Conservation (phyloP, 1,140 invertebrate genomes). For the Odontomachus brunneus region DNA sequence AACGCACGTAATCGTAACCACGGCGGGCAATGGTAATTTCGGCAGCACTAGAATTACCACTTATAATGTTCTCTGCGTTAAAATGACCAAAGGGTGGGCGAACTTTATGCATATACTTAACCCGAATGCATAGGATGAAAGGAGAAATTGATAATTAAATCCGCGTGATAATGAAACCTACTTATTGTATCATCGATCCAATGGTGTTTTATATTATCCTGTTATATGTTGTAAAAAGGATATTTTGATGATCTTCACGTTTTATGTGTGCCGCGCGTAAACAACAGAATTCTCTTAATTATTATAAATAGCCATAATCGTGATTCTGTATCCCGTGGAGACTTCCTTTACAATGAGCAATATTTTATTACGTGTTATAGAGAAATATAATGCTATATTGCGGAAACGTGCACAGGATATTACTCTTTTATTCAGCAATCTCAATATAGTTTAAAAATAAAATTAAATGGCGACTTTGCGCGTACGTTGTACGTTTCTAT, state of each 20-base stretch:
- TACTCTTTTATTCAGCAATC: slow-evolving; percentile 3
- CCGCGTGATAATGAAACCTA: too few relatives aligned
- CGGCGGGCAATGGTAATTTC: neutral
- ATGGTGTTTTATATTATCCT: too few relatives aligned
- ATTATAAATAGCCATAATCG: neutral
- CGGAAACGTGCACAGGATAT: neutral
- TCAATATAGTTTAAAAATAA: slow-evolving; percentile 8
- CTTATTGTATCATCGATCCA: too few relatives aligned
- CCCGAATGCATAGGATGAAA: neutral
- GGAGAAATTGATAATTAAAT: neutral
- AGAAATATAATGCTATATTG: slow-evolving; percentile 31
- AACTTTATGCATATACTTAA: neutral
- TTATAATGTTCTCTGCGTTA: slow-evolving; percentile 44
- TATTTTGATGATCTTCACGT: too few relatives aligned
- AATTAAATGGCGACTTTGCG: slow-evolving; percentile 1
- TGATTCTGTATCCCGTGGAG: neutral
- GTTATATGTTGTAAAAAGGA: too few relatives aligned
- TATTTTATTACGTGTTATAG: neutral
- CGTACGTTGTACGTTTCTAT: slow-evolving; percentile 17
- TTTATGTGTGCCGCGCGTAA: too few relatives aligned
- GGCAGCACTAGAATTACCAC: slow-evolving; percentile 36
- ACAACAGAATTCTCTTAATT: neutral
- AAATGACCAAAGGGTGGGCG: slow-evolving; percentile 21
- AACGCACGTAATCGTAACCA: slow-evolving; percentile 38
- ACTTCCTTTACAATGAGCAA: too few relatives aligned